Base-by-base conservation (phyloP, 2,888 invertebrate genomes). In the Drosophila conformis region DNA sequence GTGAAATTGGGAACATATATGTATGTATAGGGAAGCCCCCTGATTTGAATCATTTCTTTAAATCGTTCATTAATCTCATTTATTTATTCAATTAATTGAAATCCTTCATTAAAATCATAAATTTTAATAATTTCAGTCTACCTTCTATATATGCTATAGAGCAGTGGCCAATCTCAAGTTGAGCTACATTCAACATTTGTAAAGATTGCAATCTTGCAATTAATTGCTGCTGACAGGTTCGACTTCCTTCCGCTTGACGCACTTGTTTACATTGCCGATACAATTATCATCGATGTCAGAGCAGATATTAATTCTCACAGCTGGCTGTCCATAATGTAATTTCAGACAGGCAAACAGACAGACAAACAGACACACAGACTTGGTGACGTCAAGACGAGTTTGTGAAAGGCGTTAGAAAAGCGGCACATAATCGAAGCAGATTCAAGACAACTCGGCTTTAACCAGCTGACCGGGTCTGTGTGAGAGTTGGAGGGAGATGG, bases 401-500 rank as follows among this genome's bases (percentile, higher is more conserved):
- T 54, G 78, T 78, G 78, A 76, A 77, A 76, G 77, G 76, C 70
- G 76, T 63, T 54, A 42, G 31, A 35, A 56, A 42, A 63, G 63
- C 46, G 48, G 56, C 53, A 70, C 49, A 64, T 67, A 73, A 59
- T 59, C 68, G 69, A 58, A 27, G 53, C 67, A 66, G 51, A 57
- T 51, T 11, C 51, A 29, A 29, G 18, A 67, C 40, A 36, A 15
- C 21, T 40, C 8, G 48, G 25, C 46, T 25, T 33, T 18, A 60
- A 57, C 57, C 48, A 66, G 66, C 56, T 65, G 54, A 59, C 49
- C 29, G 52, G 51, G n/a, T 64, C 48, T 35, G 52, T 15, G 31
- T 27, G 10, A 53, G 60, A n/a, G 33, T 18, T 29, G 46, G 56
- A 29, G 56, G 13, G 3, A 27, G 56, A 29, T 52, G 13, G 3